Percentiles rank a stretch among this genome's conserved stretches.
Evolutionary conservation across 2,113 vertebrate species (phyloP).

Genomic region (Colius striatus): DNA sequence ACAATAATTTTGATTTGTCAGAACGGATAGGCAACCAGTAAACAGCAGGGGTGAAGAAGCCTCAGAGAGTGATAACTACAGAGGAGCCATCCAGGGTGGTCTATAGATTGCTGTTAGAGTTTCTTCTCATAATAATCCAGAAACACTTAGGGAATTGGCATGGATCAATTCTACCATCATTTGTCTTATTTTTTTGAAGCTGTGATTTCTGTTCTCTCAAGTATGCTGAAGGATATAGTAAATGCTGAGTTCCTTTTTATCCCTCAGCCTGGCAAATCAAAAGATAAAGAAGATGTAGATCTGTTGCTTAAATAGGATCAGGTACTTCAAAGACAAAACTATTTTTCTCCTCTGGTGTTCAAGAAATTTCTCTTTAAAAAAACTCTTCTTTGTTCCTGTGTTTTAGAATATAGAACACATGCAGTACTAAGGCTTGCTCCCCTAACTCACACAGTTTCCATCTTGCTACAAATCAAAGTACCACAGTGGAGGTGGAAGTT

Average conservation of each 20-base stretch:
- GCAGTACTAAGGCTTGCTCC: neutral
- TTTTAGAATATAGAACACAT: constrained; percentile 14
- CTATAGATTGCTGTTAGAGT: neutral
- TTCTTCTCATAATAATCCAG: neutral
- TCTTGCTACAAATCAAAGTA: constrained; percentile 3
- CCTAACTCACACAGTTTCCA: constrained; percentile 16
- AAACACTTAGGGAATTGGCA: neutral
- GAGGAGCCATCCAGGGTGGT: neutral
- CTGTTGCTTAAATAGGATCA: constrained; percentile 35
- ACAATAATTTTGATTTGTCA: neutral
- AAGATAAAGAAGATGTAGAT: constrained; percentile 15
- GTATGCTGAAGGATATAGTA: neutral
- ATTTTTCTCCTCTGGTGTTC: neutral
- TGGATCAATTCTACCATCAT: neutral
- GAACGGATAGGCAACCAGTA: neutral
- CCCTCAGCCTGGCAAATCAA: neutral
- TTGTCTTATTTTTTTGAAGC: neutral
- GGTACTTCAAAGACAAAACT: constrained; percentile 19
- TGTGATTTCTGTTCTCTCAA: neutral
- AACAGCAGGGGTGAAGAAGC: neutral
- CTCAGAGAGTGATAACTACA: neutral
- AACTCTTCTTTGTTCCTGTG: neutral
- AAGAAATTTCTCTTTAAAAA: constrained; percentile 26
- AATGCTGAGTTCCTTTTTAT: neutral
- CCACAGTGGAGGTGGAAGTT: constrained; percentile 33